Evolutionary conservation across 2,888 invertebrate genomes (phyloP).

Genomic region (Pammene aurita): DNA sequence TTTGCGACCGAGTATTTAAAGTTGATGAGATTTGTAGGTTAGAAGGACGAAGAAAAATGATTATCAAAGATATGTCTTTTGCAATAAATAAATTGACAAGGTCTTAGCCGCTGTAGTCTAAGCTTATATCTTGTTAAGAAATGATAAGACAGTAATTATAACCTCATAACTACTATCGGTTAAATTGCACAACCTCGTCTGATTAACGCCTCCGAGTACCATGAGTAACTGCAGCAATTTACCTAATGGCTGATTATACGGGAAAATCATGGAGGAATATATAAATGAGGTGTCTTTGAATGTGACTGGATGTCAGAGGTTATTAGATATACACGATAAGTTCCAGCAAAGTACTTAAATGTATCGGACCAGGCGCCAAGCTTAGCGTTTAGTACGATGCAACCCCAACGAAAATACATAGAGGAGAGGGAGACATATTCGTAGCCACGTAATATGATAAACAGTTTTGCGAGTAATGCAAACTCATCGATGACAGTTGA

Average conservation of each 20-base stretch:
- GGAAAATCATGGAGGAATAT: slow-evolving; percentile 8
- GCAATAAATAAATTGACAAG: no score
- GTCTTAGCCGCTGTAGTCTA: not conserved
- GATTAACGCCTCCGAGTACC: slow-evolving; percentile 26
- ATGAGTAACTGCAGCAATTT: slow-evolving; percentile 22
- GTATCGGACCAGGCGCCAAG: not conserved
- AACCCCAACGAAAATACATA: no score
- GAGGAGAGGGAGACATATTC: no score
- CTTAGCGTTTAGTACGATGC: not conserved
- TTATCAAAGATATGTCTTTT: no score
- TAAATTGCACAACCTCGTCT: slow-evolving; percentile 22
- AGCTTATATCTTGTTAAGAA: not conserved
- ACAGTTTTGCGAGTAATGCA: no score
- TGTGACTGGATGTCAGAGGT: slow-evolving; percentile 23
- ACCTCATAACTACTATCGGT: slow-evolving; percentile 25
- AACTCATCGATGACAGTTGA: no score
- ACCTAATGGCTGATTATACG: slow-evolving; percentile 13
- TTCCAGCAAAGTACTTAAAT: not conserved
- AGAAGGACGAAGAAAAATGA: no score
- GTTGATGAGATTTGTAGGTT: no score
- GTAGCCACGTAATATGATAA: no score
- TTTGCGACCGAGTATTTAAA: no score
- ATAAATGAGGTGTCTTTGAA: slow-evolving; percentile 18
- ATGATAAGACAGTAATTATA: slow-evolving; percentile 28
- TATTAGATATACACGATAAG: slow-evolving; percentile 14